These are phyloP conservation scores for Carettochelys insculpta DNA, from an alignment of 2,113 vertebrate species.

Conservation along the genomic window DNA sequence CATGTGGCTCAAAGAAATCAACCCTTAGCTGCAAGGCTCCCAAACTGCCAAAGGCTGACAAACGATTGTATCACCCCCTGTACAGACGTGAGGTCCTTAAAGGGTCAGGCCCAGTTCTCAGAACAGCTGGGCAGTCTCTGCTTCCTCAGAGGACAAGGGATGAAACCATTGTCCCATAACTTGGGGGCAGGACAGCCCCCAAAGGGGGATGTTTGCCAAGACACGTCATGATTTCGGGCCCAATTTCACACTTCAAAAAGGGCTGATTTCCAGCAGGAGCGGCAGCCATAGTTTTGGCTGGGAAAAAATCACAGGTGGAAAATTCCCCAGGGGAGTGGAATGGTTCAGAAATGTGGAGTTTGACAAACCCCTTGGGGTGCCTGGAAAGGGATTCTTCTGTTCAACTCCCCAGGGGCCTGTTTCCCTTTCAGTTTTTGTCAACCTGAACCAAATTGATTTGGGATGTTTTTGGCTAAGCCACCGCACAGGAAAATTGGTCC, in stretches of 20 bases:
- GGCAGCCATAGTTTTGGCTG: background rate
- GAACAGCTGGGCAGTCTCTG: background rate
- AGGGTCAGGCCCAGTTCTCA: background rate
- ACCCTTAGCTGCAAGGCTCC: too few species aligned
- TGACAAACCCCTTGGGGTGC: too few species aligned
- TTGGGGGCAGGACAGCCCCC: background rate
- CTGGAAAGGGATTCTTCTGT: background rate
- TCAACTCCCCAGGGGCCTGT: background rate
- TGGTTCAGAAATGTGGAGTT: background rate
- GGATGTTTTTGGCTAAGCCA: background rate
- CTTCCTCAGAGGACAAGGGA: background rate
- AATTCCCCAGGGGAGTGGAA: background rate
- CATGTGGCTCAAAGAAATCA: too few species aligned
- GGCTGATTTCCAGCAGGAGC: background rate
- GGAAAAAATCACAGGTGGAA: background rate
- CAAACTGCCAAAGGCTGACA: background rate
- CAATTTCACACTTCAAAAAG: background rate
- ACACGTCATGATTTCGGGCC: background rate
- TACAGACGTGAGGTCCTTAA: background rate
- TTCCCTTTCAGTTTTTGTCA: background rate
- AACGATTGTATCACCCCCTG: background rate
- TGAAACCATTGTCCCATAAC: background rate
- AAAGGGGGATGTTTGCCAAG: background rate
- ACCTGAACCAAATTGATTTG: background rate
- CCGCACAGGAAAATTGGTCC: background rate